Percentiles rank a stretch among this genome's conserved stretches.
Conservation (phyloP, 2,113 vertebrate genomes). For the Falco punctatus region DNA sequence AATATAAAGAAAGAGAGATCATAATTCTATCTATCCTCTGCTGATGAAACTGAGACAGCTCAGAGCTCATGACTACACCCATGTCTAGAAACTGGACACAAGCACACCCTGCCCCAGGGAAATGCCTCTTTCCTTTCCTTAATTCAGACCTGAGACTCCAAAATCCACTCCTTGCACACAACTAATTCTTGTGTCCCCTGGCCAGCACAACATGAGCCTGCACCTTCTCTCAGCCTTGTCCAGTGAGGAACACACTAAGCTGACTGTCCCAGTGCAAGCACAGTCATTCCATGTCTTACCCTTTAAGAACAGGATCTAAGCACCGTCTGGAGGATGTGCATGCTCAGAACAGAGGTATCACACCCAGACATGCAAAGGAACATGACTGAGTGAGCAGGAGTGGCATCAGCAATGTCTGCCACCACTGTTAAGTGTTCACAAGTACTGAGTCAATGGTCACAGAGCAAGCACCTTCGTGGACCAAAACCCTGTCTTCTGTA, state of each 20-base stretch:
- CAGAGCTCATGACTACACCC: neutral
- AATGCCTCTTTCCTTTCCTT: neutral
- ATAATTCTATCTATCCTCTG: neutral
- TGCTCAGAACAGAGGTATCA: neutral
- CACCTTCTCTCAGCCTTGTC: neutral
- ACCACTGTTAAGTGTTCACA: neutral
- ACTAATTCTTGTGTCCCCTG: neutral
- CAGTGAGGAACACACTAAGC: neutral
- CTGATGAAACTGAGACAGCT: neutral
- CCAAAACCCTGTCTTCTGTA: neutral
- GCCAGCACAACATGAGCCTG: neutral
- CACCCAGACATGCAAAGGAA: neutral
- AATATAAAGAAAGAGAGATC: neutral
- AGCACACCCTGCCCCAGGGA: neutral
- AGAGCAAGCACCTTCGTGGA: neutral
- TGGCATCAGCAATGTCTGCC: neutral
- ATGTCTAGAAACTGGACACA: neutral
- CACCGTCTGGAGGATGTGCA: fast-evolving
- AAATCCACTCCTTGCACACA: neutral
- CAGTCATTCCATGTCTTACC: neutral
- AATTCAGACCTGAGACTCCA: neutral
- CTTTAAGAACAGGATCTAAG: neutral
- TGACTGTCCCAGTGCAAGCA: neutral
- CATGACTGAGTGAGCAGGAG: neutral
- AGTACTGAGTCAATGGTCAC: neutral